Evolutionary conservation across 2,797 vertebrate genomes (phyloP).

Genomic region (Poeciliopsis infans): DNA sequence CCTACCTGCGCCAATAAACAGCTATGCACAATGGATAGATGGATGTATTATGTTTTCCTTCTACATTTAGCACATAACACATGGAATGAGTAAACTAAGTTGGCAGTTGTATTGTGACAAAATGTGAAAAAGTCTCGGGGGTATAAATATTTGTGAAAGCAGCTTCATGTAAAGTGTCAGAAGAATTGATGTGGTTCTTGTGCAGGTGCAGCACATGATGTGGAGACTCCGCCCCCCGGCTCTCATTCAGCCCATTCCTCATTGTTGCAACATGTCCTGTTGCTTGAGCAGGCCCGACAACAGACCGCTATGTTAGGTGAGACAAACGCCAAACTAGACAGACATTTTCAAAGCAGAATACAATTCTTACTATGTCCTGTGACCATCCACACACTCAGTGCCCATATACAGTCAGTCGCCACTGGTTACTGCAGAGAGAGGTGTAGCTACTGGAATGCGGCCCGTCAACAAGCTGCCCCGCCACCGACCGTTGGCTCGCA

Average conservation of each 20-base stretch:
- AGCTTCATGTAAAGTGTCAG: background rate
- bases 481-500: conserved; percentile 91
- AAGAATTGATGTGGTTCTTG: background rate
- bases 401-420: conserved; percentile 93
- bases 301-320: conserved; percentile 91
- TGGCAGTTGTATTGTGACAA: background rate
- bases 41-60: background rate
- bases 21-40: background rate
- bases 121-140: background rate
- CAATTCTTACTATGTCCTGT: conserved; percentile 4
- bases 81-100: background rate
- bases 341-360: background rate
- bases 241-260: conserved; percentile 87
- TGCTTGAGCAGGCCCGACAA: conserved; percentile 93
- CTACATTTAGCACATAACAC: background rate
- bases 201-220: conserved; percentile 83
- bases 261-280: conserved; percentile 90
- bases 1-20: background rate
- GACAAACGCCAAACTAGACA: conserved; percentile 36
- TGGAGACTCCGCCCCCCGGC: conserved; percentile 76
- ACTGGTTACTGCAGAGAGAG: conserved; percentile 89
- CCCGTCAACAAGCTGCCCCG: conserved; percentile 88
- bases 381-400: conserved; percentile 70
- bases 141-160: background rate
- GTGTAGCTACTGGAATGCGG: conserved; percentile 83